Base-by-base conservation (phyloP, 2,888 invertebrate species). In the Xestia c-nigrum region DNA sequence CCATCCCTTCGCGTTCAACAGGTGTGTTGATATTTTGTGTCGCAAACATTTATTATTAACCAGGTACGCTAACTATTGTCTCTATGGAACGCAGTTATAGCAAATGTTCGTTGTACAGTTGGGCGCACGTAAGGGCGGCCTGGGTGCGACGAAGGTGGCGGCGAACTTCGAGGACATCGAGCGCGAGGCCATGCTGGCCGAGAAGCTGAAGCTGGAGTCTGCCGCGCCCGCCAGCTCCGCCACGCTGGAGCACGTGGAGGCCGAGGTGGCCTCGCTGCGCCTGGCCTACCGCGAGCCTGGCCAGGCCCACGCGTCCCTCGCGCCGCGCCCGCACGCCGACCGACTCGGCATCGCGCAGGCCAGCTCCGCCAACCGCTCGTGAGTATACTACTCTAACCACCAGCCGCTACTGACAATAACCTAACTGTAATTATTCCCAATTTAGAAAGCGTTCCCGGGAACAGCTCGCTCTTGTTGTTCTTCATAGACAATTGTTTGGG, bases 81-180 rank as follows among this genome's bases (percentile, higher is more conserved):
- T 19, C 2, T 40, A 38, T 38, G 38, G 38, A 63, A 63, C 38
- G 10, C 61, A 10, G 40, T 40, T 73, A 55, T 61, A 19, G 38
- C 9, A 43, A 74, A 19, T 3, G 7, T 61, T 3, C 4, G 66
- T 4, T 24, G 31, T 89, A n/a, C 87, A 99, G 99, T 91, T 99
- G 89, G 99, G 99, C 21, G 98, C 97, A 0, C 99, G 98, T 85
- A 99, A 99, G 92, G 98, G 98, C 61, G 98, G 98, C 0, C 96
- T 99, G 73, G 99, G 99, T 70, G 99, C 99, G 24, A 99, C 99
- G 71, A 98, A 99, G 94, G 99, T 99, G 46, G 98, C 98, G 90
- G 98, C 99, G 6, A 99, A 99, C 95, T 99, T 99, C 94, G 98
- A 98, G 31, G 99, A 99, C 91, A 98, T 99, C 81, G 99, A 99